These are phyloP conservation scores for Acanthurus leucopareius DNA, from an alignment of 2,797 vertebrate species.

Conservation along the genomic window DNA sequence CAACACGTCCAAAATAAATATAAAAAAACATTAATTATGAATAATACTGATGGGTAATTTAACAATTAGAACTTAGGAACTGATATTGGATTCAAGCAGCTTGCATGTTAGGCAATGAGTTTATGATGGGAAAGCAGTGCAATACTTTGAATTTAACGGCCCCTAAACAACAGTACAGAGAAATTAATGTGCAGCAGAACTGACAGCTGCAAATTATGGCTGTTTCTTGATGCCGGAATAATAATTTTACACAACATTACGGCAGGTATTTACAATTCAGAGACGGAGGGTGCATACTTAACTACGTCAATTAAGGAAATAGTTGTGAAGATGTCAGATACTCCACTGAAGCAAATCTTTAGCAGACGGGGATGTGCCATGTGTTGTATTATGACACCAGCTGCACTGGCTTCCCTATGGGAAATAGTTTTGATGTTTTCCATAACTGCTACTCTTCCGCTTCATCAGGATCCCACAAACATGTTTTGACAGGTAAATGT, in stretches of 20 bases:
- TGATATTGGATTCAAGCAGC: constrained; percentile 32
- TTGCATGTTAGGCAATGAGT: constrained; percentile 46
- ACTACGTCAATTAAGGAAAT: constrained; percentile 84
- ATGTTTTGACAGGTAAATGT: constrained; percentile 81
- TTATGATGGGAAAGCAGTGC: constrained; percentile 49
- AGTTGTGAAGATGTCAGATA: constrained; percentile 82
- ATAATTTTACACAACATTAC: constrained; percentile 85
- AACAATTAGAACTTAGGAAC: constrained; percentile 42
- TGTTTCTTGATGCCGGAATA: constrained; percentile 73
- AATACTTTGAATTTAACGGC: constrained; percentile 62
- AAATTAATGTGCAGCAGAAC: constrained; percentile 71
- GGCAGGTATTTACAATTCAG: constrained; percentile 78
- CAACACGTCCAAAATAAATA: constrained; percentile 4
- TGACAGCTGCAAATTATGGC: constrained; percentile 78
- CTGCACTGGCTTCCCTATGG: constrained; percentile 80
- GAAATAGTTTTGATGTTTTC: constrained; percentile 79
- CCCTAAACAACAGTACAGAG: constrained; percentile 58
- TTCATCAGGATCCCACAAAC: constrained; percentile 77
- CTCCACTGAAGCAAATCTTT: constrained; percentile 83
- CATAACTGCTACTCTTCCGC: constrained; percentile 82
- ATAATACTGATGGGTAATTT: constrained; percentile 30
- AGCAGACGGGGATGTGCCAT: constrained; percentile 75
- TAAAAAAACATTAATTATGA: constrained; percentile 29
- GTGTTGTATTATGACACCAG: constrained; percentile 80
- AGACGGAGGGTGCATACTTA: constrained; percentile 77